phyloP scores from a whole-genome alignment of 1,140 invertebrate genomes.

The Mamestra configurata region DNA sequence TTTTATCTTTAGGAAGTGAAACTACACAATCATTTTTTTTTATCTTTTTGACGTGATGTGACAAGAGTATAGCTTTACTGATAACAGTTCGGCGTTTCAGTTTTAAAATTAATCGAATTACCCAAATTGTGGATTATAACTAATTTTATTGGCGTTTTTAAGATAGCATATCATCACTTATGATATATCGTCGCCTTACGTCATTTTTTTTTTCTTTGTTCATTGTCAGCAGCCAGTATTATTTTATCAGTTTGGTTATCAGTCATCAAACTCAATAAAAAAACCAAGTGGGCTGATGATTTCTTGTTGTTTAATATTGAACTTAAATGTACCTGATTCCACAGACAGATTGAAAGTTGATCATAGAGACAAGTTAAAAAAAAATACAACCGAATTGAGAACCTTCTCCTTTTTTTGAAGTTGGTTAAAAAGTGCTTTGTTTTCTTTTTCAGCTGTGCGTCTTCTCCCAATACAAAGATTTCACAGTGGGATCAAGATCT shows the following conservation, averaged over 20 bases:
- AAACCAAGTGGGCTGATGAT: neutral
- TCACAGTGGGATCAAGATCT: slow-evolving; percentile 90
- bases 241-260: slow-evolving; percentile 1
- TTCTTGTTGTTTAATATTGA: neutral
- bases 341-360: neutral
- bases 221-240: neutral
- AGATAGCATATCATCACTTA: neutral
- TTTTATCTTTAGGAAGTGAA: slow-evolving; percentile 20
- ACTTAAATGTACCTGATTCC: neutral
- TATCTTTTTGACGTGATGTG: slow-evolving; percentile 22
- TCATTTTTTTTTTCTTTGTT: neutral
- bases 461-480: slow-evolving; percentile 97
- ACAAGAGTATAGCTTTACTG: slow-evolving; percentile 16
- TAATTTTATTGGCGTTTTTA: slow-evolving; percentile 23
- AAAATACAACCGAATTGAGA: too few relatives aligned
- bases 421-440: neutral
- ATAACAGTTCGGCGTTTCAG: slow-evolving; percentile 23
- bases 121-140: slow-evolving; percentile 11
- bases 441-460: slow-evolving; percentile 94
- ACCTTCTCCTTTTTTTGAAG: neutral
- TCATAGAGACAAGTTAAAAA: neutral
- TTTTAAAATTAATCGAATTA: slow-evolving; percentile 16
- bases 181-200: slow-evolving; percentile 2
- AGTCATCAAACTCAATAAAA: slow-evolving; percentile 26
- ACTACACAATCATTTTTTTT: slow-evolving; percentile 29